Conservation (phyloP, 2,797 vertebrate species). For the Chloroceryle inda region DNA sequence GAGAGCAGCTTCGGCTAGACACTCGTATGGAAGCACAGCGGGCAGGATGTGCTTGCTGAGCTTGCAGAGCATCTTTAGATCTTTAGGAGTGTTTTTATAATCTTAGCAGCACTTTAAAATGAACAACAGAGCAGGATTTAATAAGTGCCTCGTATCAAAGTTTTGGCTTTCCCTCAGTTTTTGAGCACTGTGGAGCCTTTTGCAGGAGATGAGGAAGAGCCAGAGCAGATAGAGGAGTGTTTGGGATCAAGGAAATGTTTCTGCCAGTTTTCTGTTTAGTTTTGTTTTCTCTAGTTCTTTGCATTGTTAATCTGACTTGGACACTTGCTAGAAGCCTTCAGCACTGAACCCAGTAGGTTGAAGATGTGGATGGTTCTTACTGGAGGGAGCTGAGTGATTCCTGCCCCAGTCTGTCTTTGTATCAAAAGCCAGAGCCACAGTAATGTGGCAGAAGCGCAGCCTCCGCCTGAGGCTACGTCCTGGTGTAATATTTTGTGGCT, state of each 20-base stretch:
- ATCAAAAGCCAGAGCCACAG: neutral
- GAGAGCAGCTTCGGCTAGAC: neutral
- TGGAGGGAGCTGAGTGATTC: neutral
- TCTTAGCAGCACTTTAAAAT: neutral
- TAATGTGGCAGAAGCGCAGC: neutral
- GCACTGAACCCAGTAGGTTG: neutral
- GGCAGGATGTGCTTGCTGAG: neutral
- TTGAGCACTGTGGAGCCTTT: neutral
- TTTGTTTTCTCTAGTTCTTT: neutral
- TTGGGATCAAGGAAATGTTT: neutral
- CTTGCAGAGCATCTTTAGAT: neutral
- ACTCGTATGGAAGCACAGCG: accelerated
- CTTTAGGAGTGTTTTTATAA: neutral
- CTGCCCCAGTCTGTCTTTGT: neutral
- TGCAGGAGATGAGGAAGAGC: neutral
- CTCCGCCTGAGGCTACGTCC: neutral
- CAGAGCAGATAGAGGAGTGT: neutral
- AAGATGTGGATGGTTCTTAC: neutral
- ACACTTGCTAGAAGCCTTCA: neutral
- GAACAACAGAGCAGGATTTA: too few relatives aligned
- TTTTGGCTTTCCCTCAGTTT: neutral
- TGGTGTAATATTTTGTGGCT: neutral
- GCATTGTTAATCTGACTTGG: neutral
- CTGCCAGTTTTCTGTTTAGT: neutral
- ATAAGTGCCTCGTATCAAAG: neutral